Conservation (phyloP, 1,140 invertebrate species). For the Phymastichus coffea region DNA sequence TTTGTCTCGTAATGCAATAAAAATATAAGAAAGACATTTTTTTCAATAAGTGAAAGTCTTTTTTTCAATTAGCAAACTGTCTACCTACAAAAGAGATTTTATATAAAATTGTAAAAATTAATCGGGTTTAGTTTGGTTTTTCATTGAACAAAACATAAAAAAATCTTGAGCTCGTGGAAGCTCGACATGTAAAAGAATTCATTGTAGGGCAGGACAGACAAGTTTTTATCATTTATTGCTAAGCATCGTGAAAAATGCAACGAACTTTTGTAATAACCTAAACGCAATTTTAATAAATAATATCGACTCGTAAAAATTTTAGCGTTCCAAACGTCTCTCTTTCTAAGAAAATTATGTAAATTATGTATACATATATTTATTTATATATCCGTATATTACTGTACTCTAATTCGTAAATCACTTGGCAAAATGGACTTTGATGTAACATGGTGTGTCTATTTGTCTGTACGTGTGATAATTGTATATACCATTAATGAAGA, state of each 20-base stretch:
- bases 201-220: too few relatives aligned
- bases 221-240: background rate
- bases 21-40: too few relatives aligned
- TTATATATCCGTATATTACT: slow-evolving; percentile 23
- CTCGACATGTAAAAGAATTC: too few relatives aligned
- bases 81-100: too few relatives aligned
- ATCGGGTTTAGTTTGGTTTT: too few relatives aligned
- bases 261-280: slow-evolving; percentile 22
- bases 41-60: too few relatives aligned
- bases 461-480: slow-evolving; percentile 7
- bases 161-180: too few relatives aligned
- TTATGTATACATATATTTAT: slow-evolving; percentile 12
- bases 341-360: slow-evolving; percentile 25
- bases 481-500: slow-evolving; percentile 25
- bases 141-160: too few relatives aligned
- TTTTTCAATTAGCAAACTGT: too few relatives aligned
- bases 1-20: too few relatives aligned
- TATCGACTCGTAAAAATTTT: slow-evolving; percentile 20
- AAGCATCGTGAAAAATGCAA: slow-evolving; percentile 19
- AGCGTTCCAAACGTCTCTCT: slow-evolving; percentile 29
- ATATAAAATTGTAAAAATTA: too few relatives aligned
- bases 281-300: slow-evolving; percentile 1
- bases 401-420: slow-evolving; percentile 29
- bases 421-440: slow-evolving; percentile 34
- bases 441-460: slow-evolving; percentile 22